These are phyloP conservation scores for Scrobipalpa atriplicella DNA, from an alignment of 2,888 invertebrate species.

Conservation along the genomic window DNA sequence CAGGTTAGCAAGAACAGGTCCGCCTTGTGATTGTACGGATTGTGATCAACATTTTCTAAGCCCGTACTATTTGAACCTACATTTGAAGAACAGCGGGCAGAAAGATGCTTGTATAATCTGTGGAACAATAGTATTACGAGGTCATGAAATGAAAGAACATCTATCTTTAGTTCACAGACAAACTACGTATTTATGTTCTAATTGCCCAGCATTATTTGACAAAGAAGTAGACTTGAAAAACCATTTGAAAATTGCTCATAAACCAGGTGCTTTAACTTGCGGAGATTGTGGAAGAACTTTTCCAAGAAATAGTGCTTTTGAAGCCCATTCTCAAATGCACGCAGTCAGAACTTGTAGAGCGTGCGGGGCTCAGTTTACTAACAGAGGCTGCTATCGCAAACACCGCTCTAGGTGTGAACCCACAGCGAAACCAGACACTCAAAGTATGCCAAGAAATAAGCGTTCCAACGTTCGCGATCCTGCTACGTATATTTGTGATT, in stretches of 20 bases:
- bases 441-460: conserved; percentile 52
- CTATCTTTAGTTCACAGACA: conserved; percentile 53
- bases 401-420: conserved; percentile 70
- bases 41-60: conserved; percentile 64
- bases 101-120: conserved; percentile 67
- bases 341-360: conserved; percentile 64
- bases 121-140: conserved; percentile 54
- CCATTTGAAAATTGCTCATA: conserved; percentile 58
- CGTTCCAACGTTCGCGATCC: conserved; percentile 70
- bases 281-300: conserved; percentile 66
- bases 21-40: conserved; percentile 59
- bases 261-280: conserved; percentile 56
- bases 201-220: conserved; percentile 60
- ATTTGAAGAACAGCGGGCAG: conserved; percentile 67
- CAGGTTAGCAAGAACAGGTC: conserved; percentile 51
- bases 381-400: conserved; percentile 67
- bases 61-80: conserved; percentile 61
- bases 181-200: conserved; percentile 48
- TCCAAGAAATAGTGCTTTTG: conserved; percentile 56
- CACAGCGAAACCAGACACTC: conserved; percentile 60
- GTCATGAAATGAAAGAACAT: conserved; percentile 59
- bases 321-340: conserved; percentile 69
- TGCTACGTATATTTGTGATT: conserved; percentile 66
- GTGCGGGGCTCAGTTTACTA: conserved; percentile 67
- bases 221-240: conserved; percentile 47